A percentile compares a stretch with the other conserved stretches of the same genome.
Conservation (phyloP, 2,888 invertebrate genomes). For the Diarsia dahlii region DNA sequence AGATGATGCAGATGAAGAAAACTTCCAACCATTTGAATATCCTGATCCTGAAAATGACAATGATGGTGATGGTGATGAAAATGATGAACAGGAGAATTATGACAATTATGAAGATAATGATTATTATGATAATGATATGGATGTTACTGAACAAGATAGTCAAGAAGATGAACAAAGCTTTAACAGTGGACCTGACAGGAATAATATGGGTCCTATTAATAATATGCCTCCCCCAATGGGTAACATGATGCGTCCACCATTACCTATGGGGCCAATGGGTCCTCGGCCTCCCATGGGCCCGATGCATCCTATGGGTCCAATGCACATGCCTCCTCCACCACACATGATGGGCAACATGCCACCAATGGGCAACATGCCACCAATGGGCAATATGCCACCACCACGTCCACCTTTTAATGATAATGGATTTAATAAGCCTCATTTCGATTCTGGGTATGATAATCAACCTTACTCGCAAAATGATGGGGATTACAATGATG, state of each 20-base stretch:
- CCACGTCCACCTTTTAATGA: conserved; percentile 80
- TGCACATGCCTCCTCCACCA: conserved; percentile 68
- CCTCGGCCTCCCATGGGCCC: conserved; percentile 67
- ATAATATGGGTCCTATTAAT: conserved; percentile 69
- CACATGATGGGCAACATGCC: conserved; percentile 78
- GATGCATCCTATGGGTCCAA: conserved; percentile 72
- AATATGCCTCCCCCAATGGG: conserved; percentile 70
- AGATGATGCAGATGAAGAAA: conserved; percentile 90
- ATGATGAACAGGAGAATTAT: conserved; percentile 72
- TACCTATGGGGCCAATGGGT: conserved; percentile 73
- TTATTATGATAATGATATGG: conserved; percentile 85
- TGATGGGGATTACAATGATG: conserved; percentile 77
- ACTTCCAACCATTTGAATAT: conserved; percentile 86
- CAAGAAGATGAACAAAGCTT: conserved; percentile 81
- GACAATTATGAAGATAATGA: conserved; percentile 83
- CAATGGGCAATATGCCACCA: conserved; percentile 75
- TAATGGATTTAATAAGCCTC: conserved; percentile 85
- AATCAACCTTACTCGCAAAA: conserved; percentile 81
- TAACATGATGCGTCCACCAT: conserved; percentile 70
- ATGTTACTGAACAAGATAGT: conserved; percentile 83
- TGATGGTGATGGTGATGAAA: conserved; percentile 71
- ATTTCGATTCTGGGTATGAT: conserved; percentile 80
- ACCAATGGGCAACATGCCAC: conserved; percentile 75
- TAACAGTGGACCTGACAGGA: conserved; percentile 81
- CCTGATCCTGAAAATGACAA: conserved; percentile 79